Base-by-base conservation (phyloP, 1,140 invertebrate species). In the Heliothis virescens region DNA sequence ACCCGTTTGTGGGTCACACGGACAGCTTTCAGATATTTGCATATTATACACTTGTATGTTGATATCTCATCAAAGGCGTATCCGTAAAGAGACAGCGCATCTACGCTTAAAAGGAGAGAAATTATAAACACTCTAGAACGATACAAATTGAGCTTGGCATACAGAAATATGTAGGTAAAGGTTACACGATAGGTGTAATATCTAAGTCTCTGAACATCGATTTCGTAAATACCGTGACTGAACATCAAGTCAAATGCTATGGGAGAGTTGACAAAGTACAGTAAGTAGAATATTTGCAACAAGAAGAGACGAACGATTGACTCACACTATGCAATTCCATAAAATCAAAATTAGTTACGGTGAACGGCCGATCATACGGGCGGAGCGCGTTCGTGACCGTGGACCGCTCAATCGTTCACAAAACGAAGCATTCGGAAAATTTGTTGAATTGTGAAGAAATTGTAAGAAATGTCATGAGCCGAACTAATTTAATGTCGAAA, bases 11-110 rank as follows among this genome's bases (percentile, higher is more conserved):
- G 71, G 86, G 86, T 88, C 83, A 86, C 76, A 69, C 77, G 79
- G 67, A 69, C 77, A 80, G 83, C 86, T 83, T 85, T 87, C 86
- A 86, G 85, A 80, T 82, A 87, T 86, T 83, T 86, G 79, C 82
- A 86, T 85, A 83, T 79, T 80, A 52, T 81, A 76, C 74, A 77
- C 55, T 75, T 69, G 62, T 60, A 81, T 69, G 63, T 79, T 79
- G 74, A 82, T 79, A 80, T 52, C 50, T 78, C 60, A 55, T 72
- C 67, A 77, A 62, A 78, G 41, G 48, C 29, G 57, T 48, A 79
- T 69, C 59, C 29, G 60, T 80, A 63, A 75, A 77, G n/a, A 79
- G 48, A 79, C 60, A 67, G 72, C 34, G n/a, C 72, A 50, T 74
- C 72, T 15, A 18, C 48, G 29, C 73, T 63, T 81, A 80, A 78